Evolutionary conservation across 2,888 invertebrate species (phyloP), one percentile per base, ranked within the genome.

Genomic region (Hirtodrosophila cameraria): DNA sequence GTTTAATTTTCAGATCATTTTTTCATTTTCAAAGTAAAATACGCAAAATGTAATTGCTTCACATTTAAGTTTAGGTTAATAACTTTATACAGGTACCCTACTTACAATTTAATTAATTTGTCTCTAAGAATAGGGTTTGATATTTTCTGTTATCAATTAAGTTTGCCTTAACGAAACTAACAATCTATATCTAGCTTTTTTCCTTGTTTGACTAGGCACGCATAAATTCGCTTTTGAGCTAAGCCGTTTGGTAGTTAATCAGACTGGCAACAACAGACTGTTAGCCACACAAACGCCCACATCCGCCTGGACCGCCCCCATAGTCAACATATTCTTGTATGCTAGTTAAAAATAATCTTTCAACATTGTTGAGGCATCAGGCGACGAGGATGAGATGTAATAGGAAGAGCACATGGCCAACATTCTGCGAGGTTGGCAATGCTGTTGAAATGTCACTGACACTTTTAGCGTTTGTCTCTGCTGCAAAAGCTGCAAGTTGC

Each of bases 381-480:
- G 28, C 12, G 11, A 28, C 8, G 13, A 39, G 33, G 27, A 41
- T 46, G 46, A 27, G 27, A n/a, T 20, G 13, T 23, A 9, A 33
- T 4, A 54, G 53, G 27, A n/a, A 2, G 23, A 48, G 46, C 42
- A 55, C 30, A 50, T 55, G 53, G 53, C 33, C 27, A 52, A 30
- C 49, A 39, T 39, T 31, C 25, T 43, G 16, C 7, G 33, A 27
- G 38, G 46, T 38, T 13, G 58, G 28, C 28, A 45, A 52, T 58
- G 54, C 46, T 66, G 67, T 53, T 70, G 55, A 69, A 73, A 74
- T 74, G 73, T 74, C 70, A 74, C 18, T 74, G 73, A 74, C 75
- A 75, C 48, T 74, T 70, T 66, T 61, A 72, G 57, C 73, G 68
- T 53, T 50, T 35, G 39, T 54, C 23, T 23, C 23, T 48, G 39